Evolutionary conservation across 2,113 vertebrate species (phyloP).

Genomic region (Chlamydotis undulata): DNA sequence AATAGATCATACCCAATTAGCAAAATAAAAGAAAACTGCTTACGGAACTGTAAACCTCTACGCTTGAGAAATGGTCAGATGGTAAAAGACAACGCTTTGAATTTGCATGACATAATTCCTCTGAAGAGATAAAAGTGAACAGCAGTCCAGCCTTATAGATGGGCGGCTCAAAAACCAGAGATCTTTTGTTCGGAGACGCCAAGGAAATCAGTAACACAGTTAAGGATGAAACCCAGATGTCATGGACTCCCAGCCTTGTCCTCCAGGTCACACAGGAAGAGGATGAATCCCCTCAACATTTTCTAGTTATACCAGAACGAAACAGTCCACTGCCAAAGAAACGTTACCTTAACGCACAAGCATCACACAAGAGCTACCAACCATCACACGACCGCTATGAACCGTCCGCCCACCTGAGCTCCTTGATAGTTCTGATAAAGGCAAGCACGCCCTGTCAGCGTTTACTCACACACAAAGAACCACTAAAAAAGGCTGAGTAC

Average conservation of each 20-base stretch:
- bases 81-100: not conserved
- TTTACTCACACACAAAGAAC: fast-evolving
- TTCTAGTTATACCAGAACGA: not conserved
- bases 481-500: not conserved
- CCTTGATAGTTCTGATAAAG: not conserved
- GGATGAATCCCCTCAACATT: not conserved
- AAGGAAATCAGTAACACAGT: not conserved
- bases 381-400: not conserved
- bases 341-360: fast-evolving
- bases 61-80: not conserved
- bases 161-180: not conserved
- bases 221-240: not conserved
- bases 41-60: not conserved
- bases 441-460: not conserved
- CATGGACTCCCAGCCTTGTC: too few species aligned
- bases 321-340: not conserved
- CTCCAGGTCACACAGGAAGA: too few species aligned
- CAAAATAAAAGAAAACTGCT: not conserved
- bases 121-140: not conserved
- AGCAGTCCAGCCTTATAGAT: not conserved
- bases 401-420: fast-evolving
- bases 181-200: not conserved
- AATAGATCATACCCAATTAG: not conserved
- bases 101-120: not conserved
- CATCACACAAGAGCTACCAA: not conserved